Percentiles rank a stretch among this genome's conserved stretches.
These are phyloP conservation scores for Caenorhabditis afra DNA, from an alignment of 2,888 invertebrate genomes.

Conservation along the genomic window DNA sequence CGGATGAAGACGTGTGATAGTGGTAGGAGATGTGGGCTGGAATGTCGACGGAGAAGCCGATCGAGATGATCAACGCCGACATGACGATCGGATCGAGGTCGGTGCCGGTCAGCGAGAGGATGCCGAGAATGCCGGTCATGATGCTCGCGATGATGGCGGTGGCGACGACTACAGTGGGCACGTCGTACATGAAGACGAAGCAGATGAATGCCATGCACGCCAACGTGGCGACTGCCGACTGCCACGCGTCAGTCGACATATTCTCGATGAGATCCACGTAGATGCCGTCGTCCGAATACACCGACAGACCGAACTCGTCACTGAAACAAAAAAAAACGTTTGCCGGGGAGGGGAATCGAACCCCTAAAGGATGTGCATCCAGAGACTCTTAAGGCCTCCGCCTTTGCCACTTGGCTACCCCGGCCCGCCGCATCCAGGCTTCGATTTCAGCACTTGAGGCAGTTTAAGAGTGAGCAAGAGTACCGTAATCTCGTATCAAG, in stretches of 20 bases:
- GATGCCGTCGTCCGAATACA: conserved; percentile 76
- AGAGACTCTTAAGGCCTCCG: not conserved
- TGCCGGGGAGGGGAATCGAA: conserved; percentile 52
- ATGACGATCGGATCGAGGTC: conserved; percentile 79
- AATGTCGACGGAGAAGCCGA: conserved; percentile 79
- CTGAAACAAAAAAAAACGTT: conserved; percentile 19
- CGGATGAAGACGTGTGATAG: conserved; percentile 65
- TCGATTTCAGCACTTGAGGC: not conserved
- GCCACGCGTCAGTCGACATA: conserved; percentile 77
- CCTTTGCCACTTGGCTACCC: conserved; percentile 19
- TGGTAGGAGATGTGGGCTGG: conserved; percentile 79
- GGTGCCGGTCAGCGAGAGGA: conserved; percentile 73
- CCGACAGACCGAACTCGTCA: conserved; percentile 70
- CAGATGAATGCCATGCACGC: conserved; percentile 78
- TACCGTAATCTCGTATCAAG: too few species aligned
- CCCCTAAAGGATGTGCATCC: conserved; percentile 43
- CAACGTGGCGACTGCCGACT: conserved; percentile 77
- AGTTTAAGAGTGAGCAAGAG: too few species aligned
- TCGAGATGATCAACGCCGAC: conserved; percentile 79
- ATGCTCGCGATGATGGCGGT: conserved; percentile 51
- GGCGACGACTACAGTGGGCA: conserved; percentile 78
- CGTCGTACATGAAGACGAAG: conserved; percentile 76
- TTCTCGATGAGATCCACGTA: conserved; percentile 78
- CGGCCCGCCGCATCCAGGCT: not conserved
- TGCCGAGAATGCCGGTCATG: conserved; percentile 74